A percentile compares a stretch with the other conserved stretches of the same genome.
Evolutionary conservation across 2,797 vertebrate species (phyloP).

Genomic region (Darevskia mixta): DNA sequence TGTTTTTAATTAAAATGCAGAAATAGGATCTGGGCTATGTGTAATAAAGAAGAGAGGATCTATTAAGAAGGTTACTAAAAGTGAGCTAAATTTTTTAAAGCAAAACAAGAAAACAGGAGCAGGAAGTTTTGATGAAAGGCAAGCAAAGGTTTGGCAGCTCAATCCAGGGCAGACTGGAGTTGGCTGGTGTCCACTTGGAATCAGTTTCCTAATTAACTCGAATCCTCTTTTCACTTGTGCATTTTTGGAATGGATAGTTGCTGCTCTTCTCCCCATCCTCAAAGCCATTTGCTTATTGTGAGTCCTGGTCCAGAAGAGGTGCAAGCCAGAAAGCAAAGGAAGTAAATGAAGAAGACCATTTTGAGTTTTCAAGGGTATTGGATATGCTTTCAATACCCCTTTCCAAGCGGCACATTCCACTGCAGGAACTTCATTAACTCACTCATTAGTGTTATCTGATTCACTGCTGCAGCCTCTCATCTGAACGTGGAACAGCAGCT

Average conservation of each 20-base stretch:
- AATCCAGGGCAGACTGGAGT: constrained; percentile 43
- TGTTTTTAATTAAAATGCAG: constrained; percentile 56
- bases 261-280: background rate
- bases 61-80: constrained; percentile 52
- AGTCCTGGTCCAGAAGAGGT: constrained; percentile 15
- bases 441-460: constrained; percentile 73
- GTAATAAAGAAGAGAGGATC: constrained; percentile 43
- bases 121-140: constrained; percentile 36
- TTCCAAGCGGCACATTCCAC: constrained; percentile 53
- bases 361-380: constrained; percentile 36
- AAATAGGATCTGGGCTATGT: constrained; percentile 43
- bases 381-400: constrained; percentile 59
- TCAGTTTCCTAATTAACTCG: constrained; percentile 60
- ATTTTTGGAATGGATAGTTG: constrained; percentile 27
- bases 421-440: constrained; percentile 77
- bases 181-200: constrained; percentile 51
- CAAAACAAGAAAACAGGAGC: constrained; percentile 17
- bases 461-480: constrained; percentile 61
- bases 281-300: background rate
- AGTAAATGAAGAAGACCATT: constrained; percentile 40
- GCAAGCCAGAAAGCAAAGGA: constrained; percentile 21
- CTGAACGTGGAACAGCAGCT: constrained; percentile 61
- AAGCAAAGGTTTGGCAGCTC: constrained; percentile 46
- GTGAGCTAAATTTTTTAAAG: constrained; percentile 53
- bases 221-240: constrained; percentile 25